A percentile compares a stretch with the other conserved stretches of the same genome.
phyloP scores from a whole-genome alignment of 2,888 invertebrate genomes.

The Aspidiotus destructor region DNA sequence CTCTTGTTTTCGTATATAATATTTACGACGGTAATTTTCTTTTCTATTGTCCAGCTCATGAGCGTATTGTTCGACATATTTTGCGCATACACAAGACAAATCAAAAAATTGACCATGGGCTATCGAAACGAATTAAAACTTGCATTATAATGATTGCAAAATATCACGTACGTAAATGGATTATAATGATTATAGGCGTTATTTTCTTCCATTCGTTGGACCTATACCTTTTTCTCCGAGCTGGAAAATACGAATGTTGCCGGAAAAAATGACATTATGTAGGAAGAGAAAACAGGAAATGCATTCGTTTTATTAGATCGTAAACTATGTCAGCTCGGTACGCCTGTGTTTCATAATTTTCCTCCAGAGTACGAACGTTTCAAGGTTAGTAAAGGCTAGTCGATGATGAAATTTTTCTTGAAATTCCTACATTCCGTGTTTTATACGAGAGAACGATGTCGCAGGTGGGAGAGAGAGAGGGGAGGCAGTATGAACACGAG shows the following conservation, averaged over 20 bases:
- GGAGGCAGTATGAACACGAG: no score
- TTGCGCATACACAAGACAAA: neutral
- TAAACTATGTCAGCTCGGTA: no score
- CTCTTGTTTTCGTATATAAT: conserved; percentile 1
- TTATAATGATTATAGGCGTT: conserved; percentile 10
- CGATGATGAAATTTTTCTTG: no score
- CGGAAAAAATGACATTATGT: conserved; percentile 2
- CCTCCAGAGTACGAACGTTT: no score
- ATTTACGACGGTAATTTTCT: conserved; percentile 22
- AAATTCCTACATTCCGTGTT: no score
- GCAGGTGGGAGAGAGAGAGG: no score
- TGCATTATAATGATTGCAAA: conserved; percentile 13
- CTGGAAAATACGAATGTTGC: neutral
- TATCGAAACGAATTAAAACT: neutral
- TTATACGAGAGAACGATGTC: no score
- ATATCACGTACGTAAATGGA: conserved; percentile 16
- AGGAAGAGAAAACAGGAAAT: conserved; percentile 1
- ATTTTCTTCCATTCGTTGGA: no score
- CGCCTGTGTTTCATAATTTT: no score
- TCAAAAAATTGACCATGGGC: neutral
- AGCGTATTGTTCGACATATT: conserved; percentile 24
- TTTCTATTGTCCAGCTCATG: conserved; percentile 28
- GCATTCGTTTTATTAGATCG: no score
- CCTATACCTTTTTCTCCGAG: no score
- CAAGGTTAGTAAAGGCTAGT: no score